Conservation (phyloP, 2,888 invertebrate genomes). For the Hirtodrosophila confusa region DNA sequence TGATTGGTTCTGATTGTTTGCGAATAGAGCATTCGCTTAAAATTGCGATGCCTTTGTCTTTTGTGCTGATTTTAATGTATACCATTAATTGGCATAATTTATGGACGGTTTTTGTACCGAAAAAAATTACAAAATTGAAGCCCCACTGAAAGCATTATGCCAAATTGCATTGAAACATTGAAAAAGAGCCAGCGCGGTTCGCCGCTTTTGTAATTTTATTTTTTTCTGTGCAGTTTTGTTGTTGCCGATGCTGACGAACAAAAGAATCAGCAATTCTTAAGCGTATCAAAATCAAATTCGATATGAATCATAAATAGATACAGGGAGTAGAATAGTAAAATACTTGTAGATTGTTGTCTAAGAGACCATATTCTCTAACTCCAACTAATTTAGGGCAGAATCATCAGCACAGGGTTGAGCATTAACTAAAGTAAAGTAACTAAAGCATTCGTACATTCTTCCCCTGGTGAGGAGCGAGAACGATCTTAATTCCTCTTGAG, state of each 20-base stretch:
- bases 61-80: conserved; percentile 63
- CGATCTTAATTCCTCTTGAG: too few relatives aligned
- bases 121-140: conserved; percentile 15
- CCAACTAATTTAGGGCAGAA: too few relatives aligned
- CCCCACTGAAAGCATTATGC: conserved; percentile 44
- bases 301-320: not conserved
- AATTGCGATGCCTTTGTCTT: conserved; percentile 28
- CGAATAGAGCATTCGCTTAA: conserved; percentile 1
- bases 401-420: too few relatives aligned
- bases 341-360: too few relatives aligned
- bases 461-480: too few relatives aligned
- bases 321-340: too few relatives aligned
- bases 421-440: too few relatives aligned
- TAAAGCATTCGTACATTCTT: too few relatives aligned
- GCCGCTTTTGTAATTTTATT: conserved; percentile 12
- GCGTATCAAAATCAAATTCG: conserved; percentile 14
- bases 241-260: conserved; percentile 2
- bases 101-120: conserved; percentile 43
- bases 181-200: not conserved
- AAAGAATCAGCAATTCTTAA: not conserved
- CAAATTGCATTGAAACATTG: conserved; percentile 46
- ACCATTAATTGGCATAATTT: conserved; percentile 75
- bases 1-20: conserved; percentile 75
- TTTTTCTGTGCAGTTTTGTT: not conserved
- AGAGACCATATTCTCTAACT: too few relatives aligned